Conservation (phyloP, 2,113 vertebrate species). For the Paramisgurnus dabryanus region DNA sequence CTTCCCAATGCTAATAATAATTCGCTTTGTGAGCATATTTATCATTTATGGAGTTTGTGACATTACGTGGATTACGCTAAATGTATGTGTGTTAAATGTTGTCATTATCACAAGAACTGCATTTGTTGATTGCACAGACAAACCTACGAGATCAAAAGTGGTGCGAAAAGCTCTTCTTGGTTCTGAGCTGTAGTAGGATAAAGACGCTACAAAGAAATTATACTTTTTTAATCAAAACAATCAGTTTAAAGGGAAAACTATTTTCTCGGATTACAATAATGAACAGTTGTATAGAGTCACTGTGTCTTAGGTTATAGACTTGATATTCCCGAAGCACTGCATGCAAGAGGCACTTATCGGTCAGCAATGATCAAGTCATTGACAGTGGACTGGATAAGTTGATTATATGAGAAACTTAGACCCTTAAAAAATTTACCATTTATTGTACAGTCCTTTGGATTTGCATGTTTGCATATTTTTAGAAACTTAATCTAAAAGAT, state of each 20-base stretch:
- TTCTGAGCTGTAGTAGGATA: background rate
- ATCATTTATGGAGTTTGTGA: background rate
- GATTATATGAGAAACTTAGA: background rate
- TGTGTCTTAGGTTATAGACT: background rate
- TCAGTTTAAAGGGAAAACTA: background rate
- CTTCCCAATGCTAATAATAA: background rate
- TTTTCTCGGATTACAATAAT: too few species aligned
- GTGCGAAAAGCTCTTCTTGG: background rate
- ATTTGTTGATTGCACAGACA: background rate
- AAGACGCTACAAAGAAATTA: background rate
- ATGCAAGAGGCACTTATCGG: background rate
- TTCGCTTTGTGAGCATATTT: background rate
- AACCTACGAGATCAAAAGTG: background rate
- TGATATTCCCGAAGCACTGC: background rate
- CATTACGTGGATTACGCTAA: background rate
- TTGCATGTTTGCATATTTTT: background rate
- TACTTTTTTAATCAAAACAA: background rate
- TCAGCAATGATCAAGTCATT: background rate
- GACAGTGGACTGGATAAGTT: background rate
- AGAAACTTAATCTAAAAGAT: background rate
- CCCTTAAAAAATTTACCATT: background rate
- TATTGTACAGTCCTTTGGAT: background rate
- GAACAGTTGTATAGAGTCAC: too few species aligned
- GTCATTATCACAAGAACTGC: background rate
- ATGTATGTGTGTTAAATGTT: too few species aligned